A percentile compares a stretch with the other conserved stretches of the same genome.
Conservation (phyloP, 2,113 vertebrate genomes). For the Cavia aperea region DNA sequence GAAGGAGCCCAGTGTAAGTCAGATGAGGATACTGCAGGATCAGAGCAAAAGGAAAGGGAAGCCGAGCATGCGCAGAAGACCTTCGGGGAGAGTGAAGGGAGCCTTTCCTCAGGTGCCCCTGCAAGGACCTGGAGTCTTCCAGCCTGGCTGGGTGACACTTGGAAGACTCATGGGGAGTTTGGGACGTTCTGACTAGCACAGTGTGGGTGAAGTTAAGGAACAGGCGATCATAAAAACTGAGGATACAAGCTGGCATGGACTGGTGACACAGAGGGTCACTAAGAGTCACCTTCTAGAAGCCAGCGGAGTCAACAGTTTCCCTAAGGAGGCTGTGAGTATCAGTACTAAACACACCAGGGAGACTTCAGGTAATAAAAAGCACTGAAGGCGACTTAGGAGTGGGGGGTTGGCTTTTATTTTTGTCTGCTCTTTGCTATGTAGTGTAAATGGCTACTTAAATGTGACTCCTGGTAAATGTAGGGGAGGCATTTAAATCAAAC, state of each 20-base stretch:
- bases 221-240: not conserved
- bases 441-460: not conserved
- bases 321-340: not conserved
- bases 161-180: not conserved
- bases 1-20: not conserved
- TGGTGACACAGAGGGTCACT: not conserved
- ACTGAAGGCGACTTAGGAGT: conserved; percentile 2
- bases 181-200: not conserved
- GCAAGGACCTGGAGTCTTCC: not conserved
- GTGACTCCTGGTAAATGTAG: not conserved
- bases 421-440: conserved; percentile 12
- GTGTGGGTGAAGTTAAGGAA: not conserved
- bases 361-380: not conserved
- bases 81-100: not conserved
- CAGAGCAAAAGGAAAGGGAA: not conserved
- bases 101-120: not conserved
- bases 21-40: not conserved
- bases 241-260: not conserved
- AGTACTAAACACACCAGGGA: not conserved
- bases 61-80: not conserved
- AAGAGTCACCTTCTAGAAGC: not conserved
- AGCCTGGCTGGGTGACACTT: not conserved
- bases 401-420: not conserved
- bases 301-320: not conserved
- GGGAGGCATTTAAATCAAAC: conserved; percentile 9